Evolutionary conservation across 2,113 vertebrate genomes (phyloP).

Genomic region (Catharus minimus): DNA sequence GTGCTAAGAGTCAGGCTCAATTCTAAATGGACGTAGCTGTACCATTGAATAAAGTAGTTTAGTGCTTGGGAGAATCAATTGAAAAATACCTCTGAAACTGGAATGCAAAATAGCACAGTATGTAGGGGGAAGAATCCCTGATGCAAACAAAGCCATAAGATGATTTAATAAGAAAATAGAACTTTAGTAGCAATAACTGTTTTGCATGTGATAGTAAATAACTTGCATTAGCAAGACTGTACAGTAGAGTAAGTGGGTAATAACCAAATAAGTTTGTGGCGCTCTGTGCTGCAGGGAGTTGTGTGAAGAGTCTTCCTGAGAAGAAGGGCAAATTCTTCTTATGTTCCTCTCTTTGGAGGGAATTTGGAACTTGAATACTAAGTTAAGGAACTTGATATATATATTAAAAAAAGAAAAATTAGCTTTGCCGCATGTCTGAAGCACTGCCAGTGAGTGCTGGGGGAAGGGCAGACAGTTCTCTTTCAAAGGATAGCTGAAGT

Average conservation of each 20-base stretch:
- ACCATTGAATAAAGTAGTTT: conserved; percentile 66
- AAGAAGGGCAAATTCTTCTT: conserved; percentile 48
- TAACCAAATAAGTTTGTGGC: conserved; percentile 73
- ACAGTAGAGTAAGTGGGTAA: conserved; percentile 73
- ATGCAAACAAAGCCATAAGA: conserved; percentile 89
- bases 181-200: conserved; percentile 95
- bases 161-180: conserved; percentile 84
- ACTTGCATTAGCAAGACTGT: conserved; percentile 70
- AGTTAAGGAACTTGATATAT: not conserved
- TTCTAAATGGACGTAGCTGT: conserved; percentile 51
- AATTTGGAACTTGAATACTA: conserved; percentile 58
- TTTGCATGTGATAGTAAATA: conserved; percentile 86
- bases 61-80: conserved; percentile 70
- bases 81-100: conserved; percentile 86
- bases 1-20: conserved; percentile 12
- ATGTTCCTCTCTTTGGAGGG: conserved; percentile 26
- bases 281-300: conserved; percentile 65
- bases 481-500: not conserved
- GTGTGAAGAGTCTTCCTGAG: conserved; percentile 42
- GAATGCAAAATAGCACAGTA: conserved; percentile 86
- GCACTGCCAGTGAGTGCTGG: not conserved
- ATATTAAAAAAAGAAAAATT: not conserved
- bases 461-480: conserved; percentile 27
- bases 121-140: conserved; percentile 78
- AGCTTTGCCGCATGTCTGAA: not conserved